phyloP scores from a whole-genome alignment of 2,113 vertebrate species.

The Syngnathus typhle region DNA sequence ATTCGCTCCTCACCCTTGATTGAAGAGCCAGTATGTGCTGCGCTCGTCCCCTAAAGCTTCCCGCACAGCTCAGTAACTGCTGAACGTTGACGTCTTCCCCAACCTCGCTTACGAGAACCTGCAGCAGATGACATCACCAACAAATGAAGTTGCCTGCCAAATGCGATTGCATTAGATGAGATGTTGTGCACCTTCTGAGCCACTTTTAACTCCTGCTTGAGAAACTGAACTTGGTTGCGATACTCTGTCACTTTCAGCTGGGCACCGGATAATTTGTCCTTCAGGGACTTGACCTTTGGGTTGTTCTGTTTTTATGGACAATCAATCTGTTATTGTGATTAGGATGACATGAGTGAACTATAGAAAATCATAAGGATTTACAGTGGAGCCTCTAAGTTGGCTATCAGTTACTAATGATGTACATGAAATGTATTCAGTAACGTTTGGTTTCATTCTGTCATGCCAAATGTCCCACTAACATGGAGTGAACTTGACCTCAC shows the following conservation, averaged over 20 bases:
- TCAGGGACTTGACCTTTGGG: constrained; percentile 75
- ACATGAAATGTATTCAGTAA: neutral
- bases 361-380: neutral
- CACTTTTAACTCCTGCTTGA: constrained; percentile 82
- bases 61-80: constrained; percentile 71
- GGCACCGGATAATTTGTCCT: constrained; percentile 78
- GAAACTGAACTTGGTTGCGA: constrained; percentile 83
- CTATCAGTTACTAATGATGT: neutral
- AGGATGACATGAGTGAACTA: neutral
- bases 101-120: constrained; percentile 84
- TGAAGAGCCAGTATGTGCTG: constrained; percentile 90
- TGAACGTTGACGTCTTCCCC: constrained; percentile 85
- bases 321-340: neutral
- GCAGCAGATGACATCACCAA: neutral
- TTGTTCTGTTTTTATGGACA: constrained; percentile 60
- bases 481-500: constrained; percentile 40
- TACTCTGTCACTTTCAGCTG: constrained; percentile 81
- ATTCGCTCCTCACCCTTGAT: constrained; percentile 72
- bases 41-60: constrained; percentile 84
- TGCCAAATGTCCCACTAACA: neutral
- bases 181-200: constrained; percentile 77
- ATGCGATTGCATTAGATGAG: neutral
- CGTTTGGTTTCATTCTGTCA: neutral
- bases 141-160: neutral
- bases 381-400: neutral